These are phyloP conservation scores for Dromiciops gliroides DNA, from an alignment of 2,113 vertebrate genomes.

Conservation along the genomic window DNA sequence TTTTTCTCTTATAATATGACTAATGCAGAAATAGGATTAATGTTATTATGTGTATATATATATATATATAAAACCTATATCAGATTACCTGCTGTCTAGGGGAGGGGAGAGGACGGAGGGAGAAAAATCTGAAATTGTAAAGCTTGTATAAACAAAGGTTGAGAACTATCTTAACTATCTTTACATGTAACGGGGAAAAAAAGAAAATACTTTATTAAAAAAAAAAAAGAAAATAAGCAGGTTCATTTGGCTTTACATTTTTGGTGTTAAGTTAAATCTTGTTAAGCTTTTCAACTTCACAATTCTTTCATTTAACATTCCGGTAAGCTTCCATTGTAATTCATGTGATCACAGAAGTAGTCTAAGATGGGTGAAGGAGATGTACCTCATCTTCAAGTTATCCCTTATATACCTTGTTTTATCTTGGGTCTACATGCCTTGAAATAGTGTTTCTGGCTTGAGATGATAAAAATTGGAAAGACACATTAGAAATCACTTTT, in stretches of 20 bases:
- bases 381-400: neutral
- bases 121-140: too few species aligned
- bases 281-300: neutral
- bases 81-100: too few species aligned
- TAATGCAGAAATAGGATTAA: too few species aligned
- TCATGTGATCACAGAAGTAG: neutral
- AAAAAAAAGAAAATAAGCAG: neutral
- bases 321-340: neutral
- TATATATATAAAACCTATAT: too few species aligned
- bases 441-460: slow-evolving; percentile 36
- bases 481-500: neutral
- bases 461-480: neutral
- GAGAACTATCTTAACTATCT: too few species aligned
- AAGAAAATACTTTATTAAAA: too few species aligned
- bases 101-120: too few species aligned
- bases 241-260: slow-evolving; percentile 40
- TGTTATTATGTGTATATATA: too few species aligned
- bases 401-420: neutral
- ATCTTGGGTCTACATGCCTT: neutral
- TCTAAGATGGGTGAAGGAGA: neutral
- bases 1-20: too few species aligned
- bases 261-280: slow-evolving; percentile 22
- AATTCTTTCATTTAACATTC: neutral
- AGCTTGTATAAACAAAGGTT: too few species aligned
- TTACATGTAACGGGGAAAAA: too few species aligned